Conservation (phyloP, 2,888 invertebrate species). For the Onchidella celtica region DNA sequence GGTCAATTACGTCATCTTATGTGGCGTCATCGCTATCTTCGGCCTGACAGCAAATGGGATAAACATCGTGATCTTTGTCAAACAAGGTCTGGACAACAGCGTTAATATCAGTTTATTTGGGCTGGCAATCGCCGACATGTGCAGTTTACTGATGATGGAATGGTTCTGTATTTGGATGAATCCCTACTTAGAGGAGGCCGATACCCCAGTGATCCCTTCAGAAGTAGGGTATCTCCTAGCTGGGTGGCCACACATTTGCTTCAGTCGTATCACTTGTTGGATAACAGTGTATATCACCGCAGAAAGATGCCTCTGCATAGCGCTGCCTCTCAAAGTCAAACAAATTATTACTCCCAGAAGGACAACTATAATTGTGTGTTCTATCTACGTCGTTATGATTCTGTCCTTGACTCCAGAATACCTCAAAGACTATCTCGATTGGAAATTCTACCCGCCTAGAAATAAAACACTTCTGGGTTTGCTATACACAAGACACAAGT, state of each 20-base stretch:
- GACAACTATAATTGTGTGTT: not conserved
- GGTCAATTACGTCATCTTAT: not conserved
- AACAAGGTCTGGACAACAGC: not conserved
- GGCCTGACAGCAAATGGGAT: not conserved
- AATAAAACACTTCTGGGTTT: conserved; percentile 16
- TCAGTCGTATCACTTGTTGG: conserved; percentile 22
- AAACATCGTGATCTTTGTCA: conserved; percentile 21
- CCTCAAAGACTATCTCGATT: not conserved
- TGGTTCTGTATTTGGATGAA: not conserved
- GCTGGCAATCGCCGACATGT: conserved; percentile 11
- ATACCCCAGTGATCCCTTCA: not conserved
- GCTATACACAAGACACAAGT: not conserved
- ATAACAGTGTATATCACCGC: conserved; percentile 21
- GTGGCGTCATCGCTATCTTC: not conserved
- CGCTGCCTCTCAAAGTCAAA: no score
- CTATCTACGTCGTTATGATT: conserved; percentile 12
- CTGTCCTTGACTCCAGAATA: conserved; percentile 3
- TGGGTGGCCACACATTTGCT: conserved; percentile 18
- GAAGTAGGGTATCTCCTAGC: conserved; percentile 18
- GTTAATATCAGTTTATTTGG: conserved; percentile 25
- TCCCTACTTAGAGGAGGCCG: not conserved
- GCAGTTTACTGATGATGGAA: conserved; percentile 11
- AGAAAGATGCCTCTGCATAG: no score
- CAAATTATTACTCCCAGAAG: no score
- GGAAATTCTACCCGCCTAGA: conserved; percentile 8